Evolutionary conservation across 2,113 vertebrate species (phyloP), one percentile per base, ranked within the genome.

Genomic region (Bos indicus): DNA sequence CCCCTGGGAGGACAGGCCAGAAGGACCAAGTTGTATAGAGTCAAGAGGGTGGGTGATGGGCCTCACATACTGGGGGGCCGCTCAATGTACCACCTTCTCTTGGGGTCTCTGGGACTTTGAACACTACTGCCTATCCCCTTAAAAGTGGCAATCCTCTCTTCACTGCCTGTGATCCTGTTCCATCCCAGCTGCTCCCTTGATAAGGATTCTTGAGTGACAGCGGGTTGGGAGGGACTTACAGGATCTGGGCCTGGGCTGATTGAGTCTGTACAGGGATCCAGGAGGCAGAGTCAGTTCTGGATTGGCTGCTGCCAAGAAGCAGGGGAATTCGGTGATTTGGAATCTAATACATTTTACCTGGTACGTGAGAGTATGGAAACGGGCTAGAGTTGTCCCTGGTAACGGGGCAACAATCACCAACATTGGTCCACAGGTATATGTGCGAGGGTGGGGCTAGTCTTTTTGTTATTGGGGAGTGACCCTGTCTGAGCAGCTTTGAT

Each of bases 1-100:
- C 28, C 54, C 51, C 33, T 48, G 15, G 33, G 48, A 13, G 46
- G 57, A 14, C 1, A 25, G 7, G 14, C 17, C 10, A 43, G 30
- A 86, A 14, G 51, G 83, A 33, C 57, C 43, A 8, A 9, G 43
- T 13, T 23, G 3, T 28, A 1, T 2, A 88, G 19, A 28, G 14
- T 52, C 10, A 36, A 33, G 36, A 19, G 26, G 16, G 10, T 52
- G 14, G 46, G 28, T 21, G 9, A 59, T 26, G 7, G 26, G 56
- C 71, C 51, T 87, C 71, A 26, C 12, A 14, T 14, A 8, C 7
- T 3, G 8, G 2, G 7, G 10, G 26, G 40, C 2, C 0, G 0
- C 17, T 56, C 40, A 26, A 6, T 0, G 17, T 7, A 43, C 7
- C 36, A 62, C 82, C 28, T 88, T 60, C 28, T 78, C 71, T 33